Evolutionary conservation across 37 sponge, comb jelly and placozoan species (phyloP), one percentile per base, ranked within the genome.

Genomic region (Halichondria panicea): DNA sequence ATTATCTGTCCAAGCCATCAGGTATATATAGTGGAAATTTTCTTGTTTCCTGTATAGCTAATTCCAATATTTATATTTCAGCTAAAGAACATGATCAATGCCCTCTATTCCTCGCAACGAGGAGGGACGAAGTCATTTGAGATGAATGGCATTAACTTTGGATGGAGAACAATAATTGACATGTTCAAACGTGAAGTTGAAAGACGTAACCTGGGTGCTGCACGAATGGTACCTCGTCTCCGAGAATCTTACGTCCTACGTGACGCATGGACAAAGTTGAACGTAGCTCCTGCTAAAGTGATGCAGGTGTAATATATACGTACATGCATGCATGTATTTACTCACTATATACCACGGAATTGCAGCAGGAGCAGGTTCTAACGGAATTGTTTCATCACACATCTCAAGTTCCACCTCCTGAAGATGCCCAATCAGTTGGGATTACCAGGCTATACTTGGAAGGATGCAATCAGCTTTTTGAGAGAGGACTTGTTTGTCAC

Each of bases 71-170:
- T 22, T 59, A 24, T 8, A 59, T 24, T 61, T 9, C 48, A 78
- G 79, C 79, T 66, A 42, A 78, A 78, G 58, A 78, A 78, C 37
- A 78, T 78, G 79, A 53, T 78, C 5, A 52, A 13, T n/a, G 55
- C 68, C 4, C 56, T 78, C 28, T 55, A 67, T 52, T 45, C 68
- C 8, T 78, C 79, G 25, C 79, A 35, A n/a, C 28, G 15, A 30
- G 69, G 79, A 40, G 79, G 69, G n/a, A 78, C 68, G 3, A 78
- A 78, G n/a, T 53, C 25, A 12, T 78, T 78, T 53, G 13, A 30
- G 34, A 7, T 50, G 19, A 27, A 67, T 53, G 79, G 56, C 25
- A 54, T 50, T 4, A 32, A 67, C 41, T 78, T 78, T 66, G 79
- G 79, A 19, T 78, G 79, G 79, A 70, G 44, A 22, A 30, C 82